Evolutionary conservation across 2,113 vertebrate genomes (phyloP).

Genomic region (Myodes glareolus): DNA sequence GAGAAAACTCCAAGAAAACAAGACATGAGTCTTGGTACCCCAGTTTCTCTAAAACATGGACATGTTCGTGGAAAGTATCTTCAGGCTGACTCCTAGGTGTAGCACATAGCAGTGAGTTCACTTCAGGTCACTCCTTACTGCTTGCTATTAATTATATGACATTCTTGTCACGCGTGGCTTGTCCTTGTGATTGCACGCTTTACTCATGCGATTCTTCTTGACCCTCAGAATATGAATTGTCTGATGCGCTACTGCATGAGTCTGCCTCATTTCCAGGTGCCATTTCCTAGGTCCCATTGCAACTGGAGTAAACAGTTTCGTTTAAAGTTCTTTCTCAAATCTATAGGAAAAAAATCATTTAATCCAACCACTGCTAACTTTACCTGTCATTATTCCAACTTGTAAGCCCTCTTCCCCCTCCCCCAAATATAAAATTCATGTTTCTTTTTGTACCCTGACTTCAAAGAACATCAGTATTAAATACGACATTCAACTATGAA

Average conservation of each 20-base stretch:
- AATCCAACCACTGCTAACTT: not conserved
- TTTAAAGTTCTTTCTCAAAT: not conserved
- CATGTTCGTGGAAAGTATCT: not conserved
- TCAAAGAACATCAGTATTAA: constrained; percentile 15
- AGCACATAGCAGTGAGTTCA: not conserved
- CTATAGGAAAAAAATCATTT: not conserved
- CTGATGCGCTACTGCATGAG: not conserved
- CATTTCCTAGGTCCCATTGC: not conserved
- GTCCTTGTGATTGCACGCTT: not conserved
- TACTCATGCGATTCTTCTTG: not conserved
- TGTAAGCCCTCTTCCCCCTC: not conserved
- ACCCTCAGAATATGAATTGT: not conserved
- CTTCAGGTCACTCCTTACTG: too few species aligned
- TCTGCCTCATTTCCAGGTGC: not conserved
- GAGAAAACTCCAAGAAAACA: not conserved
- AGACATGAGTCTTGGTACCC: not conserved
- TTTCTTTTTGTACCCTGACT: not conserved
- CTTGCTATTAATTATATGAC: not conserved
- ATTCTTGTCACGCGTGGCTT: too few species aligned
- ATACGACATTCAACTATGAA: not conserved
- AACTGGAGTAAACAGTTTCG: not conserved
- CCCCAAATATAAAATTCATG: not conserved
- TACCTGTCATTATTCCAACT: not conserved
- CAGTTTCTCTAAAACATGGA: not conserved
- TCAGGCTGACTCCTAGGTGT: too few species aligned